A percentile compares a stretch with the other conserved stretches of the same genome.
Conservation (phyloP, 2,113 vertebrate species). For the Narcine bancroftii region DNA sequence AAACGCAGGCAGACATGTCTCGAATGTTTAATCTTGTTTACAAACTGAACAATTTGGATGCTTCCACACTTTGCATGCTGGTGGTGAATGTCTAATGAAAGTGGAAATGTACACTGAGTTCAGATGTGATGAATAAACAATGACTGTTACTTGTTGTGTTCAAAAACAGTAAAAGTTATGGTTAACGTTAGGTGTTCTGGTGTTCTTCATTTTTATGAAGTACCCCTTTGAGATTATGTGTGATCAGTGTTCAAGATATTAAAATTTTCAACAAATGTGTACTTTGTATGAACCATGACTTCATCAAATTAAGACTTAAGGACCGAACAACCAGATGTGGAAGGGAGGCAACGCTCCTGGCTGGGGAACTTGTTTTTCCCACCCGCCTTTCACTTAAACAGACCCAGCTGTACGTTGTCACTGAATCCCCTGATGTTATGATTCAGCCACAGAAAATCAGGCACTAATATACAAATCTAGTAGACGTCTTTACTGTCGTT, state of each 20-base stretch:
- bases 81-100: not conserved
- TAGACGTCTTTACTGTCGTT: not conserved
- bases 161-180: not conserved
- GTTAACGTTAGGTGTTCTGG: not conserved
- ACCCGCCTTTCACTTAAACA: slow-evolving; percentile 19
- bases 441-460: not conserved
- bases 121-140: not conserved
- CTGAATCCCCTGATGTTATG: not conserved
- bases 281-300: slow-evolving; percentile 52
- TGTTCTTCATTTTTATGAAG: not conserved
- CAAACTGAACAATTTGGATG: not conserved
- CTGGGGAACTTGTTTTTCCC: not conserved
- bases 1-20: not conserved
- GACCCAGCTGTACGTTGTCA: slow-evolving; percentile 18
- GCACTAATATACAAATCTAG: not conserved
- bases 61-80: not conserved
- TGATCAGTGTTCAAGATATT: not conserved
- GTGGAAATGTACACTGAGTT: not conserved
- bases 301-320: slow-evolving; percentile 39
- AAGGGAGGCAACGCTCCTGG: not conserved
- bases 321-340: slow-evolving; percentile 18
- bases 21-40: not conserved
- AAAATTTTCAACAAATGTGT: slow-evolving; percentile 38
- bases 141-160: not conserved
- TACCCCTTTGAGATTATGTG: not conserved